Conservation (phyloP, 2,113 vertebrate genomes). For the Heterotis niloticus region DNA sequence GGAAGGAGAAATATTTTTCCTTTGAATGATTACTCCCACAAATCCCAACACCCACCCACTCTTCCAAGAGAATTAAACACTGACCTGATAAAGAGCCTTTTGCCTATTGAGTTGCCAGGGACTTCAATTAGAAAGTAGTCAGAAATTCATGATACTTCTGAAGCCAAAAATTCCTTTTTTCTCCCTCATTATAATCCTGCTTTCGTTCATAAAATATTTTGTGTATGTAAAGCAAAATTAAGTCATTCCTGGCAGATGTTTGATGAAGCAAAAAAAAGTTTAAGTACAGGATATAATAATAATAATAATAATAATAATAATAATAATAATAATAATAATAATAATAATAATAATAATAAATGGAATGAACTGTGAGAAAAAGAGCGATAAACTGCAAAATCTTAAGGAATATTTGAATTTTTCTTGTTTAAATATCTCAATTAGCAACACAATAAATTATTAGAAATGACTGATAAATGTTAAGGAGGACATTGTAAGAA, state of each 20-base stretch:
- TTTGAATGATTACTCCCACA: neutral
- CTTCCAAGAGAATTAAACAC: neutral
- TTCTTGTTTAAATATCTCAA: too few species aligned
- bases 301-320: neutral
- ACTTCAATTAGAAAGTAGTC: slow-evolving; percentile 57
- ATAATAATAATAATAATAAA: neutral
- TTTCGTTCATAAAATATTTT: slow-evolving; percentile 36
- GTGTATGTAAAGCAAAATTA: slow-evolving; percentile 30
- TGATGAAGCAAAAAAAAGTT: neutral
- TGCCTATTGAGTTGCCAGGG: slow-evolving; percentile 26
- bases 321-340: neutral
- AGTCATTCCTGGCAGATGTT: slow-evolving; percentile 30
- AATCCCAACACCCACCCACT: neutral
- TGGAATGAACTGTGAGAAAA: neutral
- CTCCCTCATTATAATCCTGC: slow-evolving; percentile 32
- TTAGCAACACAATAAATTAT: neutral
- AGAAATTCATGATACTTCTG: slow-evolving; percentile 36
- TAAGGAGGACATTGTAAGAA: neutral
- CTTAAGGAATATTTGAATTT: too few species aligned
- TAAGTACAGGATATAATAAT: neutral
- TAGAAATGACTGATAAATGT: neutral
- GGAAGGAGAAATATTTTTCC: neutral
- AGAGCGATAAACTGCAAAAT: too few species aligned
- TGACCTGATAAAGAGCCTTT: slow-evolving; percentile 18
- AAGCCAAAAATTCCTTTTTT: slow-evolving; percentile 44